Base-by-base conservation (phyloP, 1,140 invertebrate species). In the Cyclina sinensis region DNA sequence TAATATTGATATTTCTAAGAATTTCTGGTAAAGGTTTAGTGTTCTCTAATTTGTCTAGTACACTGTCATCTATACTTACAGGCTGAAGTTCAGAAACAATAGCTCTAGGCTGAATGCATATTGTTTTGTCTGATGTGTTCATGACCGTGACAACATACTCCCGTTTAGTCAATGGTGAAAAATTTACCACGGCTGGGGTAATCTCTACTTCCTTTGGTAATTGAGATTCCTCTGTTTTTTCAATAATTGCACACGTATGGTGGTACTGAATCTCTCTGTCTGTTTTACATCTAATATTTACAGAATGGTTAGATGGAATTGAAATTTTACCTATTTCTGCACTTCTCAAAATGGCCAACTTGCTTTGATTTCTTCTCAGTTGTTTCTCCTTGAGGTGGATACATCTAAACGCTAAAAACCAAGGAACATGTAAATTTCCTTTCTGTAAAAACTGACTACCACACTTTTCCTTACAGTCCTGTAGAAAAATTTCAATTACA, bases 11-110 rank as follows among this genome's bases (percentile, higher is more conserved):
- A 1, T 59, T 30, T 18, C 43, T 54, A 1, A 86, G n/a, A 2
- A 62, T 4, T 1, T 73, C 32, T 9, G 30, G 21, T 48, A 27
- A 4, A 14, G 32, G 27, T 24, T 46, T 35, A 30, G n/a, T n/a
- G n/a, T 87, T 16, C 11, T 87, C 70, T 3, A 37, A 1, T 30
- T 80, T 3, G 65, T 79, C 59, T 32, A 65, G 4, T n/a, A 48
- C 59, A 11, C 12, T 4, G 4, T 79, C 37, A 35, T 76, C 68
- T 2, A 78, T 54, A 7, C 59, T 59, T 11, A 87, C 86, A 35
- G 62, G 79, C 43, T 83, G 78, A 11, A 82, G 59, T 43, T 88
- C 86, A 32, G 54, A 80, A 65, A 88, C 2, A 2, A 73, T 35
- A 51, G 65, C 39, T 35, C 57, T 68, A 16, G 76, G 76, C 37